Evolutionary conservation across 2,888 invertebrate genomes (phyloP), one percentile per base, ranked within the genome.

Genomic region (Sinhomidia bicolor): DNA sequence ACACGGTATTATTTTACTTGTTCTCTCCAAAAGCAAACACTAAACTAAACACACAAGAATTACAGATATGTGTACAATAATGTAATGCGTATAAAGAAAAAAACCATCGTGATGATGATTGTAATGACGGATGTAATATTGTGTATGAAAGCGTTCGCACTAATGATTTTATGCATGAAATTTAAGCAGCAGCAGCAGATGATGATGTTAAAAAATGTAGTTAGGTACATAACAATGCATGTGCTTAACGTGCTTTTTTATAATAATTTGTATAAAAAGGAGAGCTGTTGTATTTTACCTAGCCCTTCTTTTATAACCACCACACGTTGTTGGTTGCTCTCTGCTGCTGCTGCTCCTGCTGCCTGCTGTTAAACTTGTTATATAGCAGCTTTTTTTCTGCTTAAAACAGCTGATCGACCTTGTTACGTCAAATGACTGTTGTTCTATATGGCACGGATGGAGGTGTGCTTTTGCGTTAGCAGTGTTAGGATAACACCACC

Each of bases 341-440:
- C 26, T 62, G 12, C 62, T 62, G 62, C 51, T 5, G 17, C 1
- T 41, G 41, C 41, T 41, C 41, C 41, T 51, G n/a, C n/a, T n/a
- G n/a, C n/a, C 14, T 51, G 10, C 9, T 60, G 10, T 60, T 9
- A 23, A 60, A 0, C 23, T 9, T 60, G 20, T 60, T 60, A 7
- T 7, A 6, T 23, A 60, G 20, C 60, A 60, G 60, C 60, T 9
- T n/a, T n/a, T n/a, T n/a, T n/a, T n/a, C n/a, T n/a, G n/a, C 26
- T 1, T 17, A 51, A 88, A 89, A 80, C 87, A 85, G 85, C 86
- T 90, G 88, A 88, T 89, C 86, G 83, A 83, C 90, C 88, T 89
- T 88, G 78, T 83, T 91, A 51, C 86, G 62, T 85, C 85, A 85
- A 85, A 81, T 51, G 62, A 26, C 41, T 41, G 68, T 71, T 71